Evolutionary conservation across 2,888 invertebrate species (phyloP).

Genomic region (Blastobasis adustella): DNA sequence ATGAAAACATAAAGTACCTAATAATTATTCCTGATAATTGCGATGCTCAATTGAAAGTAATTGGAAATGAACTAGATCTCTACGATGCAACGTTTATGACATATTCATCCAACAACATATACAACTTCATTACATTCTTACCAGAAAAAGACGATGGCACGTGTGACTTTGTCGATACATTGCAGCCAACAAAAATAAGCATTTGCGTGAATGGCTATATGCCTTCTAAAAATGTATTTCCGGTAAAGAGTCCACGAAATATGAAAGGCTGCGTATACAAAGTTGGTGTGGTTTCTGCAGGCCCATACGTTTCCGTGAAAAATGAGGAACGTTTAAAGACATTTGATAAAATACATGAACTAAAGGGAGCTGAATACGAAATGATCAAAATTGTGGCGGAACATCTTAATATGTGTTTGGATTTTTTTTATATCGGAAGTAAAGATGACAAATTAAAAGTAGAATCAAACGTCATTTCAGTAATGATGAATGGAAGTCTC

Average conservation of each 20-base stretch:
- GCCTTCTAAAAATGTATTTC: conserved; percentile 22
- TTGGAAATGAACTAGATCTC: conserved; percentile 20
- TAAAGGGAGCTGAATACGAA: conserved; percentile 42
- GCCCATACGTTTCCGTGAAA: conserved; percentile 36
- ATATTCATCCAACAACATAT: conserved; percentile 13
- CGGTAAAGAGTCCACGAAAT: conserved; percentile 29
- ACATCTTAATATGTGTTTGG: conserved; percentile 39
- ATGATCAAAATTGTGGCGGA: conserved; percentile 44
- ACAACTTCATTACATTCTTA: conserved; percentile 24
- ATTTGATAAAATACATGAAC: conserved; percentile 29
- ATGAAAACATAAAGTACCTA: conserved; percentile 27
- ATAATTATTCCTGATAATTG: conserved; percentile 21
- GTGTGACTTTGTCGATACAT: conserved; percentile 23
- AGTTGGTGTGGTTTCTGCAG: conserved; percentile 37
- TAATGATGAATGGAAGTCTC: conserved; percentile 42
- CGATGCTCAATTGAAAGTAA: conserved; percentile 14
- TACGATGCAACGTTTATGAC: conserved; percentile 33
- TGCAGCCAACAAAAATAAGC: conserved; percentile 23
- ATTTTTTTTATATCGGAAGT: conserved; percentile 31
- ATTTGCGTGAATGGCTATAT: conserved; percentile 28
- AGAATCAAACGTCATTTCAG: conserved; percentile 25
- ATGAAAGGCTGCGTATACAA: conserved; percentile 43
- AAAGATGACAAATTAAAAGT: conserved; percentile 27
- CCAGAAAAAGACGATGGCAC: conserved; percentile 29
- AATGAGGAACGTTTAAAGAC: conserved; percentile 24